Evolutionary conservation across 2,888 invertebrate species (phyloP), one percentile per base, ranked within the genome.

Genomic region (Agrotis puta): DNA sequence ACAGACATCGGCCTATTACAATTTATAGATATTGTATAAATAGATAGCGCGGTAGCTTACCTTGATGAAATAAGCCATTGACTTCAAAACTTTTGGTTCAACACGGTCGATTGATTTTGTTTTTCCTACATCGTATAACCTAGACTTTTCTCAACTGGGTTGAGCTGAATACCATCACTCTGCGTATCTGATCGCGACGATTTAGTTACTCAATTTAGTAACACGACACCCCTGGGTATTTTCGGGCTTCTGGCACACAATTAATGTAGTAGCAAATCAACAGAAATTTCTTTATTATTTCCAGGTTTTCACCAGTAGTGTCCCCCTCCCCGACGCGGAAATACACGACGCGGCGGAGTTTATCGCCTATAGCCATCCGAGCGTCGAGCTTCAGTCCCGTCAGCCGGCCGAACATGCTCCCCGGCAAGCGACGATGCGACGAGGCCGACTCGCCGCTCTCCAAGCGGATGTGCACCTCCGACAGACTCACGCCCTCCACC

Each of bases 241-340:
- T 27, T 27, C 27, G 2, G 2, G 27, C 2, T 27, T 27, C 27
- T 4, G 27, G 5, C 27, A 27, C 4, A 27, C 27, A 27, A 27
- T 27, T 33, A 33, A 33, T 7, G 33, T 16, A 57, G 27, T 57
- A 16, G 11, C 7, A 20, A 33, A 18, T 33, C 13, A 63, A 63
- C 4, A 61, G 22, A 50, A n/a, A 70, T 13, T 2, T 6, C n/a
- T 1, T 39, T 47, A 20, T 65, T 1, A 0, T 6, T 84, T 85
- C 3, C 92, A 92, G 97, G 93, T 96, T 91, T 92, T 97, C 97
- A 6, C 91, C 97, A 48, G 96, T 93, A 79, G 97, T 98, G 51
- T 98, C 98, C 13, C 98, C 98, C 27, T 98, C 98, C 79, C 99
- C 99, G 3, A 98, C 98, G 43, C 97, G 99, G 77, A 98, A 98